A percentile compares a stretch with the other conserved stretches of the same genome.
phyloP scores from a whole-genome alignment of 2,113 vertebrate species.

The Leptobrachium leishanense region DNA sequence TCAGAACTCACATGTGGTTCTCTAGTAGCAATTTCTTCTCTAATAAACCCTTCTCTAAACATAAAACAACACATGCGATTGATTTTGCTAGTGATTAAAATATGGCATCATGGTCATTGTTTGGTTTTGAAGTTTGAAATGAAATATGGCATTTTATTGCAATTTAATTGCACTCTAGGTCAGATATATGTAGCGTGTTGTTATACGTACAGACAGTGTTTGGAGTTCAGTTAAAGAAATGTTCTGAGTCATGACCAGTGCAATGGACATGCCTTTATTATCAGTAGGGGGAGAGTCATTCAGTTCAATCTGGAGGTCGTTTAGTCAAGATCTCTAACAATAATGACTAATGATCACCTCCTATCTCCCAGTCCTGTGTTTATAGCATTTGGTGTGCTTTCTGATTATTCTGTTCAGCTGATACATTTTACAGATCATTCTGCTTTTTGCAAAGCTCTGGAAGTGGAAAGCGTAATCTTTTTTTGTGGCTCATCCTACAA shows the following conservation, averaged over 20 bases:
- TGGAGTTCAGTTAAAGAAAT: slow-evolving; percentile 32
- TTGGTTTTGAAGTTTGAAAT: slow-evolving; percentile 71
- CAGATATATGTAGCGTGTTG: slow-evolving; percentile 56
- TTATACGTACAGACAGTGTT: slow-evolving; percentile 15
- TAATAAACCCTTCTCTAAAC: slow-evolving; percentile 82
- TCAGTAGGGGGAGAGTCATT: slow-evolving; percentile 35
- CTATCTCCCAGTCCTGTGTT: slow-evolving; percentile 39
- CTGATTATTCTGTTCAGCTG: slow-evolving; percentile 39
- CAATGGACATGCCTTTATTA: slow-evolving; percentile 40
- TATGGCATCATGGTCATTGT: slow-evolving; percentile 71
- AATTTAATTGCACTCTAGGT: slow-evolving; percentile 62
- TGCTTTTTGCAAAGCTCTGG: slow-evolving; percentile 5
- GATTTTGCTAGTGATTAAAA: slow-evolving; percentile 81
- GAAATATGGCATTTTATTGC: slow-evolving; percentile 59
- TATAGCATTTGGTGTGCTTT: slow-evolving; percentile 31
- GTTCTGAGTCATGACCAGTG: slow-evolving; percentile 26
- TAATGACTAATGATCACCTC: slow-evolving; percentile 39
- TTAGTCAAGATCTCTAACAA: slow-evolving; percentile 14
- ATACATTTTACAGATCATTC: slow-evolving; percentile 37
- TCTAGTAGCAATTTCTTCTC: slow-evolving; percentile 78
- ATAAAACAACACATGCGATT: slow-evolving; percentile 81
- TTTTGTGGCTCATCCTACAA: not conserved
- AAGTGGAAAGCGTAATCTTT: slow-evolving; percentile 33
- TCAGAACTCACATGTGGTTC: slow-evolving; percentile 78
- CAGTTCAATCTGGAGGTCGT: slow-evolving; percentile 45